Evolutionary conservation across 1,140 invertebrate genomes (phyloP), one percentile per base, ranked within the genome.

Genomic region (Drosophila pandora): DNA sequence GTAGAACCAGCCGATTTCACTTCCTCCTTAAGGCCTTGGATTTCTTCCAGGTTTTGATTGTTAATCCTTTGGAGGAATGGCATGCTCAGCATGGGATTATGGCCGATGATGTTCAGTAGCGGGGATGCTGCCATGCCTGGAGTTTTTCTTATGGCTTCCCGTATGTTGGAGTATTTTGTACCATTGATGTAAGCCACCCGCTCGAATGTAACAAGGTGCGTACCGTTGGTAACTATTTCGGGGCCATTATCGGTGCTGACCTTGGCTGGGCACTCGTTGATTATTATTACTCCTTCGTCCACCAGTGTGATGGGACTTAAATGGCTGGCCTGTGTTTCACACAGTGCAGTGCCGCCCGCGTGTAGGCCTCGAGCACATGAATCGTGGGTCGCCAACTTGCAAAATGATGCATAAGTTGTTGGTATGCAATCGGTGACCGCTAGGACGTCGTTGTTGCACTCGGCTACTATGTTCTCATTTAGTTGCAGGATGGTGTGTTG

Each of bases 361-460:
- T 48, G 43, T 34, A 58, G 43, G 28, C 56, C 43, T 58, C 56
- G 28, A 48, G 41, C 25, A 12, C 56, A 48, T 32, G 21, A 34
- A 3, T 58, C 28, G 3, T 58, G 43, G 43, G 21, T 6, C 1
- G 30, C 21, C 0, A 59, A 30, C 9, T 59, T 48, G 9, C 43
- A 34, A 7, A 48, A 58, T 3, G 10, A 58, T 13, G 43, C 56
- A 12, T 39, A 54, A 41, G 53, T 41, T 55, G 53, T 55, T 55
- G 12, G 22, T 55, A 55, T 8, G 53, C 74, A 61, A 12, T 65
- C 68, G 25, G 67, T 55, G 58, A 76, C 57, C 37, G 67, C 52
- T 30, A 72, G n/a, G n/a, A 55, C 39, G 1, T 73, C 39, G 32
- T 45, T 57, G 8, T 56, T 49, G 45, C 69, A 77, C 25, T 77